These are phyloP conservation scores for Odobenus rosmarus DNA, from an alignment of 2,113 vertebrate genomes.

Conservation along the genomic window DNA sequence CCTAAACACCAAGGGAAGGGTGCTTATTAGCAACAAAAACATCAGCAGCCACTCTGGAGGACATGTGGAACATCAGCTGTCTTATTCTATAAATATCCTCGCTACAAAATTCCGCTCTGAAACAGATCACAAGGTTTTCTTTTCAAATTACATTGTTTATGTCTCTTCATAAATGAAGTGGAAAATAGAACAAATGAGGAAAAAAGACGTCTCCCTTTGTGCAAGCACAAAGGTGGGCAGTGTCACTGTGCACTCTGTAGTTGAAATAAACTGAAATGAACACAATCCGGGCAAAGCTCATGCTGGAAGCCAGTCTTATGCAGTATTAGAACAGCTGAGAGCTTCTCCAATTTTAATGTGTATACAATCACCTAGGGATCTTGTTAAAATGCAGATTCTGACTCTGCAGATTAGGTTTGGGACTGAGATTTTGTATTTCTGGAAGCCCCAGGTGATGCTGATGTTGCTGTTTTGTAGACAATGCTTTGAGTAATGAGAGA, in stretches of 20 bases:
- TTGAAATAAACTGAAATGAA: not conserved
- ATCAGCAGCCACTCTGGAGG: not conserved
- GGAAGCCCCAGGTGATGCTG: not conserved
- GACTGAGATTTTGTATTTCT: not conserved
- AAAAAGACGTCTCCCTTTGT: not conserved
- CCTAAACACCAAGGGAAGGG: not conserved
- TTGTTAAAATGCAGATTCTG: not conserved
- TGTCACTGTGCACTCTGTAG: not conserved
- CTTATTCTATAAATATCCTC: slow-evolving; percentile 32
- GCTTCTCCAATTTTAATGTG: not conserved
- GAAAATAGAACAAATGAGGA: slow-evolving; percentile 64
- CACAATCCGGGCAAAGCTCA: not conserved
- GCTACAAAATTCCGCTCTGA: not conserved
- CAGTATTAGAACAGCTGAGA: not conserved
- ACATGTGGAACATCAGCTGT: not conserved
- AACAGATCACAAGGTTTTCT: not conserved
- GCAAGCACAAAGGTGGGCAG: not conserved
- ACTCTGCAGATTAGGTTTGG: not conserved
- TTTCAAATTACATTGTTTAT: slow-evolving; percentile 55
- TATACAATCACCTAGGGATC: not conserved
- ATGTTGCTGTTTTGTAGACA: not conserved
- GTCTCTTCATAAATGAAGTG: slow-evolving; percentile 30
- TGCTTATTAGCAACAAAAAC: not conserved
- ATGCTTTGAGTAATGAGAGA: not conserved
- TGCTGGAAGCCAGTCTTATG: not conserved